Percentiles rank a stretch among this genome's conserved stretches.
Conservation (phyloP, 2,888 invertebrate genomes). For the Drosophila mimica region DNA sequence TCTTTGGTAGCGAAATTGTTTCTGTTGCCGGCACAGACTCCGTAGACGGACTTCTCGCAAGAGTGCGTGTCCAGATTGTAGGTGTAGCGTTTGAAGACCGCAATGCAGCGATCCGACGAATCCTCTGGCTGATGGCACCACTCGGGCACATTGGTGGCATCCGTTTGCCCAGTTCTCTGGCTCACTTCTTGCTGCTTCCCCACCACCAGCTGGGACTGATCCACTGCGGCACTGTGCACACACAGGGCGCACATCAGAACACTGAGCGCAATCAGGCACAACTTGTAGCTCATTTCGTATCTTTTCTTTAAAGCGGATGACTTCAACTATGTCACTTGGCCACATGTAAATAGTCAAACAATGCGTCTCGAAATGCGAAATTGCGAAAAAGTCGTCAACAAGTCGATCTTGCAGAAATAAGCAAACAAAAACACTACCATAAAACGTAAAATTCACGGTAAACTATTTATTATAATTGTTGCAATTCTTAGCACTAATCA, state of each 20-base stretch:
- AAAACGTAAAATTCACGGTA: not conserved
- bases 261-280: conserved; percentile 33
- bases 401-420: not conserved
- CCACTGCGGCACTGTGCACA: conserved; percentile 37
- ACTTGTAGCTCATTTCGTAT: conserved; percentile 59
- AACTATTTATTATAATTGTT: not conserved
- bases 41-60: conserved; percentile 91
- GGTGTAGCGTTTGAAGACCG: conserved; percentile 83
- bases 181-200: conserved; percentile 48
- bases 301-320: conserved; percentile 56
- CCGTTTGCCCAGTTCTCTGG: not conserved
- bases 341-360: conserved; percentile 61
- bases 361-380: conserved; percentile 4
- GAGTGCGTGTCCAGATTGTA: conserved; percentile 80
- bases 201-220: conserved; percentile 54
- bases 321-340: conserved; percentile 13
- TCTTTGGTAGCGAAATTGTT: conserved; percentile 90
- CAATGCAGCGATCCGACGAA: conserved; percentile 91
- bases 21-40: conserved; percentile 91
- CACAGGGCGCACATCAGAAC: conserved; percentile 28
- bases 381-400: not conserved
- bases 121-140: conserved; percentile 88
- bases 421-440: not conserved
- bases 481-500: not conserved
- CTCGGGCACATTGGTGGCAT: conserved; percentile 55